Evolutionary conservation across 92 coral and sea anemone genomes (phyloP), one percentile per base, ranked within the genome.

Genomic region (Actinernus sp.): DNA sequence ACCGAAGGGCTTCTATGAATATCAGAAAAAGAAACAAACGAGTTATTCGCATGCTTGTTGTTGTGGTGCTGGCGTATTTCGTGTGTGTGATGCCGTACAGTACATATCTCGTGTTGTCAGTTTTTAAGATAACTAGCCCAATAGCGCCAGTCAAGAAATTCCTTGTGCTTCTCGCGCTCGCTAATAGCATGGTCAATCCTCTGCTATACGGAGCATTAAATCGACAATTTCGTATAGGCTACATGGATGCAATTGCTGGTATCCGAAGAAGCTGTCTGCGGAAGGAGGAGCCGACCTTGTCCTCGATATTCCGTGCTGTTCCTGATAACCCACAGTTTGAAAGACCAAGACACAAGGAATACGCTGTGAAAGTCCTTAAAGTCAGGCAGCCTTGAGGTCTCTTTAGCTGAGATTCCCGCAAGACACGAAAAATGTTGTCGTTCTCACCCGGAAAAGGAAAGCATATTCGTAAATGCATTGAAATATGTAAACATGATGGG

Each of bases 181-280:
- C 84, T 22, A 76, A 76, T 29, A 76, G 84, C 6, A 76, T 76
- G 84, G 68, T 68, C 8, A 76, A 76, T 32, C 84, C 84, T 18
- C 39, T 65, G 0, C 61, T 76, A 32, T 76, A 76, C 68, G 73
- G 84, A 31, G 75, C 76, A 3, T 43, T 65, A 4, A 65, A 68
- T 25, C 61, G 68, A 31, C 76, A 76, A 17, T 76, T 65, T 34
- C 76, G 84, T 25, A 45, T 65, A 8, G 84, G 75, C 3, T 76
- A 65, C 76, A 46, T 68, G 84, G 72, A 76, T 16, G 74, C 74
- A 12, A 55, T 76, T 10, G 13, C 66, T 11, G 31, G 55, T 1
- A 30, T 70, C 2, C 24, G 66, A 50, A 50, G 61, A 22, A 44
- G 29, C 13, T 70, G 78, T 19, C 27, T 70, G 36, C 39, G 48